These are phyloP conservation scores for Metopia argyrocephala DNA, from an alignment of 2,888 invertebrate species.

Conservation along the genomic window DNA sequence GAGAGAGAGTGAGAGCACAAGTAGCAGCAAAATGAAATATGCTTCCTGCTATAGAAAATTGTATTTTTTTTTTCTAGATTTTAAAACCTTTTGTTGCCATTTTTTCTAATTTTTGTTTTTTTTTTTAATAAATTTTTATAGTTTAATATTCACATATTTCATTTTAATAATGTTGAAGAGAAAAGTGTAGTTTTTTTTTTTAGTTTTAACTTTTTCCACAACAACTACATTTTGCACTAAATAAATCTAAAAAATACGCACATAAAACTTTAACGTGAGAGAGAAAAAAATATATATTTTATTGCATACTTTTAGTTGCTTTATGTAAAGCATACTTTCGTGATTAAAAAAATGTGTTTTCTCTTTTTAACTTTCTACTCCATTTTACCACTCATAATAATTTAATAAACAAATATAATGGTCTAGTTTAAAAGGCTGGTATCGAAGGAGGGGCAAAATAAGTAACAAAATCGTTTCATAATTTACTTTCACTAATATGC, in stretches of 20 bases:
- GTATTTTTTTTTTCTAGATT: not conserved
- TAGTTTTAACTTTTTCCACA: not conserved
- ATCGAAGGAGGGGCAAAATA: too few relatives aligned
- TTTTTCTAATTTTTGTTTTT: not conserved
- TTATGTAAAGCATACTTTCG: not conserved
- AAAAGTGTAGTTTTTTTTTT: constrained; percentile 2
- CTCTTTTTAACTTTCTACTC: too few relatives aligned
- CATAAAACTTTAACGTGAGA: not conserved
- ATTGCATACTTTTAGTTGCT: constrained; percentile 44
- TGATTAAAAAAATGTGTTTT: too few relatives aligned
- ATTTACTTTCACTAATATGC: constrained; percentile 49
- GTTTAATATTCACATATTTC: constrained; percentile 48
- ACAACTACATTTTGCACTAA: not conserved
- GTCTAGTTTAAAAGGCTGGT: too few relatives aligned
- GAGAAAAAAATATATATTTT: not conserved
- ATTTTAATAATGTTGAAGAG: constrained; percentile 38
- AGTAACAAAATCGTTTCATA: too few relatives aligned
- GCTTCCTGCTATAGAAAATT: constrained; percentile 15
- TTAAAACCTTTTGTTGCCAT: constrained; percentile 13
- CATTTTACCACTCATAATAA: too few relatives aligned
- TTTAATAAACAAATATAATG: too few relatives aligned
- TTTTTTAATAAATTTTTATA: constrained; percentile 9
- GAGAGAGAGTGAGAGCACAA: not conserved
- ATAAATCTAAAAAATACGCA: constrained; percentile 29
- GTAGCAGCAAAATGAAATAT: constrained; percentile 9